These are phyloP conservation scores for Callocephalon fimbriatum DNA, from an alignment of 2,113 vertebrate species.

Conservation along the genomic window DNA sequence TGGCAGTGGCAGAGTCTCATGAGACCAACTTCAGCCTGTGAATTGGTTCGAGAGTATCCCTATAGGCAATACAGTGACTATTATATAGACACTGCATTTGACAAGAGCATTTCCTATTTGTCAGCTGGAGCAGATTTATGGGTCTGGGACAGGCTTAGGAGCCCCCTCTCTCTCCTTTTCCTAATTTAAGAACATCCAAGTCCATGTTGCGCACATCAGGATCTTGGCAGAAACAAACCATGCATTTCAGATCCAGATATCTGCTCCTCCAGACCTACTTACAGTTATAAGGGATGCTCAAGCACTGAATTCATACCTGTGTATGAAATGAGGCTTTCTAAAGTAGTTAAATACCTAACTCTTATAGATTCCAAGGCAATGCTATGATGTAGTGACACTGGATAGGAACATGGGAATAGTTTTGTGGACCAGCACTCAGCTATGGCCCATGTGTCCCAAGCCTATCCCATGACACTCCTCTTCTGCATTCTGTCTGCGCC, in stretches of 20 bases:
- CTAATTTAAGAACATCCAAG: not conserved
- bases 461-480: not conserved
- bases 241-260: not conserved
- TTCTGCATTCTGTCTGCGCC: not conserved
- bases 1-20: not conserved
- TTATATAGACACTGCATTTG: accelerated
- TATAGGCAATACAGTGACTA: not conserved
- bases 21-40: not conserved
- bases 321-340: not conserved
- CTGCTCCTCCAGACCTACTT: not conserved
- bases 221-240: not conserved
- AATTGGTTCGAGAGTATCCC: not conserved
- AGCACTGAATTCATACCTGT: not conserved
- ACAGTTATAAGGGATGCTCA: not conserved
- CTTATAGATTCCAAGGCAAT: not conserved
- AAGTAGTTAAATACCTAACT: not conserved
- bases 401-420: not conserved
- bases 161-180: not conserved
- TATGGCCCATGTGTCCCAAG: not conserved
- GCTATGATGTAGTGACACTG: not conserved
- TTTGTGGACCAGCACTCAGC: not conserved
- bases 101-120: not conserved
- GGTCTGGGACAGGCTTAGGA: not conserved
- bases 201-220: not conserved
- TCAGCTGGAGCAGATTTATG: not conserved